A percentile compares a stretch with the other conserved stretches of the same genome.
Evolutionary conservation across 2,113 vertebrate genomes (phyloP).

Genomic region (Siphamia tubifer): DNA sequence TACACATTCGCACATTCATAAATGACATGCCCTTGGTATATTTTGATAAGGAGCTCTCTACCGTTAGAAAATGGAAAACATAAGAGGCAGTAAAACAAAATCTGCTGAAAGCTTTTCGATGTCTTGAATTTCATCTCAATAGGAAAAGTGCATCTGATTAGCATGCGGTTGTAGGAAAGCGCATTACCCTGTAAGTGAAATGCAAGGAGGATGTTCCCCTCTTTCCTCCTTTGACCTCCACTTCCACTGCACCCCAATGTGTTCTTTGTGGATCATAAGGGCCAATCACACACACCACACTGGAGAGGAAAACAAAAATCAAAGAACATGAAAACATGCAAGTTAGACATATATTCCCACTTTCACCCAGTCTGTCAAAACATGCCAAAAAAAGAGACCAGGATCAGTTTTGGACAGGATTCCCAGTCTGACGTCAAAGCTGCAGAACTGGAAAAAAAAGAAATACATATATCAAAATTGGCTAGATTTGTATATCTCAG

Average conservation of each 20-base stretch:
- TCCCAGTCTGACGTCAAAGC: background rate
- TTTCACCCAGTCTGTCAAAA: background rate
- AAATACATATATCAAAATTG: background rate
- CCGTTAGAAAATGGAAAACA: slow-evolving; percentile 27
- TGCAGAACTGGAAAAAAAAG: background rate
- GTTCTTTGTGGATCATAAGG: background rate
- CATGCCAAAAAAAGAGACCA: too few relatives aligned
- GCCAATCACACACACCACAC: slow-evolving; percentile 78
- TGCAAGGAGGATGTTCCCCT: slow-evolving; percentile 63
- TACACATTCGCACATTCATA: slow-evolving; percentile 1
- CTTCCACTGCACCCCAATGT: slow-evolving; percentile 59
- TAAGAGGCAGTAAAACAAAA: slow-evolving; percentile 18
- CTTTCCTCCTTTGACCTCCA: slow-evolving; percentile 70
- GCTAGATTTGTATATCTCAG: background rate
- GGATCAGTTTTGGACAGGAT: too few relatives aligned
- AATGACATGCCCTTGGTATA: slow-evolving; percentile 15
- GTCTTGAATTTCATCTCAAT: background rate
- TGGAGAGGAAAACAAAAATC: slow-evolving; percentile 25
- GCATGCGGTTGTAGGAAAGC: background rate
- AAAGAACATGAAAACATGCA: background rate
- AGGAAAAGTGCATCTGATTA: background rate
- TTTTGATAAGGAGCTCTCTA: slow-evolving; percentile 23
- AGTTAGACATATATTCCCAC: background rate
- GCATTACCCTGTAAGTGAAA: slow-evolving; percentile 78
- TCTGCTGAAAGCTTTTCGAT: slow-evolving; percentile 20